Evolutionary conservation across 2,113 vertebrate genomes (phyloP), one percentile per base, ranked within the genome.

Genomic region (Chunga burmeisteri): DNA sequence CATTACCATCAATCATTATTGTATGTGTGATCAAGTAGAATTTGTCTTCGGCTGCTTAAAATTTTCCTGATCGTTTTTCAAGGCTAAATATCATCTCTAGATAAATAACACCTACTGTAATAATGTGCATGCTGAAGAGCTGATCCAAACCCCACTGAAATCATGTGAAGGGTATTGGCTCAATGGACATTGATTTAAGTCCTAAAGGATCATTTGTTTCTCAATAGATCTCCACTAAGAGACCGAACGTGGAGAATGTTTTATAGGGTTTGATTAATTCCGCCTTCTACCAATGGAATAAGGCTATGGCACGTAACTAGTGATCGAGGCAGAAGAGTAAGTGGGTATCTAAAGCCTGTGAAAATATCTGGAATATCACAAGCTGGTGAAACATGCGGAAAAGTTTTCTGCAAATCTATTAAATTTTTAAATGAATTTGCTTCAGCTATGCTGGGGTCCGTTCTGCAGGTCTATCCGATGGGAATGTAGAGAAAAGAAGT

Each of bases 1-100:
- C 81, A 71, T 95, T 97, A 91, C 81, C 91, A 86, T 97, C 96
- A 93, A 90, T 96, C 97, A 90, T 77, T 95, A 86, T 81, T 88
- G 74, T 85, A 50, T 77, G 55, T 82, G 62, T 91, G 93, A 95
- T 94, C 91, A 70, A 78, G 96, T 22, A 91, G 81, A 83, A 94
- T 97, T 91, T 97, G 91, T 96, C 95, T 97, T 88, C 2, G 71
- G 81, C 84, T 93, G 91, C 71, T 97, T 91, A 93, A 94, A 90
- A 78, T 49, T 88, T 95, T 92, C 81, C 63, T 74, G 85, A 70
- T 90, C 10, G 0, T 94, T 95, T 97, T 95, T 93, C 94, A 95
- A 82, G 63, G 70, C 91, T 91, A 90, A 96, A 83, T 74, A 94
- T 93, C 87, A 83, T 91, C 95, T 88, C 84, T 40, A 36, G 90